Base-by-base conservation (phyloP, 2,113 vertebrate species). In the Natator depressus region DNA sequence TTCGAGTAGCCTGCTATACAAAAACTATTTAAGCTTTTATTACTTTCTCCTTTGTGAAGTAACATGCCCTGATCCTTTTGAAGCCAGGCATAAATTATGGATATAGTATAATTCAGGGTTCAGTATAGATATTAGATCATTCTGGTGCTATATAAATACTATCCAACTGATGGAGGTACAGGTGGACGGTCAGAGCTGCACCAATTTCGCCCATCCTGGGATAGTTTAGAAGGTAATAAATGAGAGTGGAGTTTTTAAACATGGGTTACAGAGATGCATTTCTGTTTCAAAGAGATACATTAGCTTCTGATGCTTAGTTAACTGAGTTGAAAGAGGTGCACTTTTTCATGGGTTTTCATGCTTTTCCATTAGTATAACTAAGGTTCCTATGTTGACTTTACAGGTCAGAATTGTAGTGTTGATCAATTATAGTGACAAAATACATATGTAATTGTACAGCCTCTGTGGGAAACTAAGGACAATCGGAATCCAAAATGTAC, bases 1-100 rank as follows among this genome's bases (percentile, higher is more conserved):
- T 91, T 96, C 54, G 89, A 92, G 75, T 59, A 53, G 13, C 53
- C 93, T 94, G 38, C 38, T 91, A 84, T 81, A 82, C 80, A 93
- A 49, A 88, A 93, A 94, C 84, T 91, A 81, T 69, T 80, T 80
- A 85, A 89, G 54, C 53, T 92, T 92, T 94, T 93, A 76, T 89
- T 51, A 69, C 80, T 50, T 80, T 80, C 1, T 93, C 46, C 31
- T 94, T 90, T 88, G 27, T 93, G 78, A 82, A 93, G 59, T 88
- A 27, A 31, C 17, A 29, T 79, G 27, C 49, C 65, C 59, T 84
- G 29, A 81, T 90, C 29, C 20, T 49, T 49, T 8, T 29, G 78
- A 47, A 80, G 35, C 54, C 75, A 91, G 75, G 38, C 57, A 91
- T 57, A 92, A 94, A 51, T 65, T 1, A 11, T 9, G 80, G 85